Base-by-base conservation (phyloP, 1,140 invertebrate genomes). In the Schmidtea mediterranea region DNA sequence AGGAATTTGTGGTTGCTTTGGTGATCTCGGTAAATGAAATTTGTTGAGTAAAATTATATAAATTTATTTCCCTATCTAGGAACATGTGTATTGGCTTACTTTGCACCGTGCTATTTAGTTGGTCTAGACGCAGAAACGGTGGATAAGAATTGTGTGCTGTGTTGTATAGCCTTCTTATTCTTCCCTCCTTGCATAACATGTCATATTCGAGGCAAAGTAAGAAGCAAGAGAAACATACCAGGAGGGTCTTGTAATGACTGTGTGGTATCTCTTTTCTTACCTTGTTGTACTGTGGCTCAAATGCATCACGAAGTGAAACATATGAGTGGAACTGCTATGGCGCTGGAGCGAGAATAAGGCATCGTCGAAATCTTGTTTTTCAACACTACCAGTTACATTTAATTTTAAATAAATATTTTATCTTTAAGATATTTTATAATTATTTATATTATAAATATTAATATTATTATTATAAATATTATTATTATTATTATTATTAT, bases 111-210 rank as follows among this genome's bases (percentile, higher is more conserved):
- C 43, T 61, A 62, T 51, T 55, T 55, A 43, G 58, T 60, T 46
- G 62, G 62, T 8, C 59, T 60, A 50, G 62, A 62, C 52, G 59
- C 62, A 12, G 62, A 64, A 45, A 58, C 59, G 0, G 54, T 62
- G 1, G 60, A 59, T 1, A 59, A 62, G 24, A 53, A 51, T 16
- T 64, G 62, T 51, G 47, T 58, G 13, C 40, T 59, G 1, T 64
- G 59, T 48, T 60, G 61, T 1, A 1, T 59, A 1, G 52, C 53
- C 6, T 56, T 55, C 40, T 37, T 61, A 9, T 46, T 59, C 13
- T 19, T 41, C 12, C 22, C 40, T 6, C 59, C 61, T 19, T 45
- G 55, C 6, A 52, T 58, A 21, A 55, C 51, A 8, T 41, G 57
- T 1, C 54, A 55, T 15, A 55, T 62, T 45, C 58, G 62, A n/a